Evolutionary conservation across 2,113 vertebrate species (phyloP).

Genomic region (Sciurus niger): DNA sequence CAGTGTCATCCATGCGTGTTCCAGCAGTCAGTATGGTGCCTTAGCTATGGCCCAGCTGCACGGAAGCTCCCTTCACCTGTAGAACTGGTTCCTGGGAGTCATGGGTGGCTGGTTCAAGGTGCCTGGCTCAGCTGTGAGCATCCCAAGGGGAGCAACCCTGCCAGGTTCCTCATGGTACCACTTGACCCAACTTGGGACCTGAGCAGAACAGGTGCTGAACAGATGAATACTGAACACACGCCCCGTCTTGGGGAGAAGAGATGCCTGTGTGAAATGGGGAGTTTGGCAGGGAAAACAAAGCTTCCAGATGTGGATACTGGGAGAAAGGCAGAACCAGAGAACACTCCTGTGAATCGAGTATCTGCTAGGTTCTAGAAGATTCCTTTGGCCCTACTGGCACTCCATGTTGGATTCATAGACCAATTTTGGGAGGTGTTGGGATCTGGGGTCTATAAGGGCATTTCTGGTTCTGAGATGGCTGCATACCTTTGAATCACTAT

Average conservation of each 20-base stretch:
- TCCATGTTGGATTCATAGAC: background rate
- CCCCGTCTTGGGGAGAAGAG: background rate
- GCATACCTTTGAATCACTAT: background rate
- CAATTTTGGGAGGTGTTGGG: background rate
- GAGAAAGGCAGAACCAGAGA: background rate
- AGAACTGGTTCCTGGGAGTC: background rate
- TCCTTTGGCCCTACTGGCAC: background rate
- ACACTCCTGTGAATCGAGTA: background rate
- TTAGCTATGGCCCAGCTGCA: background rate
- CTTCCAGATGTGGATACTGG: background rate
- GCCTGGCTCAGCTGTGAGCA: background rate
- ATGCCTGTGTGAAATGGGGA: rapidly evolving
- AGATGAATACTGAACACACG: rapidly evolving
- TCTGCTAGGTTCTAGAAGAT: background rate
- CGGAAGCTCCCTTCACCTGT: background rate
- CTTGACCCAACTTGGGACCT: background rate
- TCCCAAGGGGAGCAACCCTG: background rate
- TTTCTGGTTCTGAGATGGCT: background rate
- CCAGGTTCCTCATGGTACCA: background rate
- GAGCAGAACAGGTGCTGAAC: background rate
- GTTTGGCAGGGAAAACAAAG: background rate
- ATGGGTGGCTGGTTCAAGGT: background rate
- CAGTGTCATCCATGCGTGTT: background rate
- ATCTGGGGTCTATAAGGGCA: background rate
- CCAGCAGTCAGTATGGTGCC: rapidly evolving